Base-by-base conservation (phyloP, 2,113 vertebrate genomes). In the Gavia stellata region DNA sequence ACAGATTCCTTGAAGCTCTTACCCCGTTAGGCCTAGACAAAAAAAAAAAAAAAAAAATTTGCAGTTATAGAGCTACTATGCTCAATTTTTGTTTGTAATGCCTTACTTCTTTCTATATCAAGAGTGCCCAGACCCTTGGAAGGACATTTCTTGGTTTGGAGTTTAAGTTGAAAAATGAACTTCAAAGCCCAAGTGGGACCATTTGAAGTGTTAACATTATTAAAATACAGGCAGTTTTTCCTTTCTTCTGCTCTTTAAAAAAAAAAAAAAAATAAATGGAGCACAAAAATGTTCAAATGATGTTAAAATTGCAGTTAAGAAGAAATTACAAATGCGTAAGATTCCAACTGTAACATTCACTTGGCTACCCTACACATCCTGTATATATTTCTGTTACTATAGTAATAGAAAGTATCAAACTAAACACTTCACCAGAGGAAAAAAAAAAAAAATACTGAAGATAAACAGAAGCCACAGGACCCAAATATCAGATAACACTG, bases 281-380 rank as follows among this genome's bases (percentile, higher is more conserved):
- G 45, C 52, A 84, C 63, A 97, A 71, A 96, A 93, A 94, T 23
- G 67, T 95, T 68, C 86, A 77, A 91, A 89, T 87, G 90, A 86
- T 44, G 29, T 94, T 91, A 94, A 85, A 70, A 66, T 23, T 52
- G 71, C 62, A 87, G 73, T 94, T 89, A 80, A 89, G 92, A 97
- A 86, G 61, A 96, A 96, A 87, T 90, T 88, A 89, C 44, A 75
- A 81, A 89, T 49, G 88, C 20, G 0, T 56, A 78, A 33, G 75
- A 89, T 47, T 96, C 93, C 94, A 97, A 93, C 56, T 81, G 84
- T 33, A 96, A 97, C 91, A 94, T 85, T 92, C n/a, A 88, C 81
- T 96, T 97, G 96, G 96, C 91, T 91, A 87, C 29, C 20, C 24
- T 80, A 92, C 29, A 52, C 38, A 81, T 86, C 79, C 94, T 95